A percentile compares a stretch with the other conserved stretches of the same genome.
Evolutionary conservation across 2,888 invertebrate genomes (phyloP).

Genomic region (Amblyteles armatorius): DNA sequence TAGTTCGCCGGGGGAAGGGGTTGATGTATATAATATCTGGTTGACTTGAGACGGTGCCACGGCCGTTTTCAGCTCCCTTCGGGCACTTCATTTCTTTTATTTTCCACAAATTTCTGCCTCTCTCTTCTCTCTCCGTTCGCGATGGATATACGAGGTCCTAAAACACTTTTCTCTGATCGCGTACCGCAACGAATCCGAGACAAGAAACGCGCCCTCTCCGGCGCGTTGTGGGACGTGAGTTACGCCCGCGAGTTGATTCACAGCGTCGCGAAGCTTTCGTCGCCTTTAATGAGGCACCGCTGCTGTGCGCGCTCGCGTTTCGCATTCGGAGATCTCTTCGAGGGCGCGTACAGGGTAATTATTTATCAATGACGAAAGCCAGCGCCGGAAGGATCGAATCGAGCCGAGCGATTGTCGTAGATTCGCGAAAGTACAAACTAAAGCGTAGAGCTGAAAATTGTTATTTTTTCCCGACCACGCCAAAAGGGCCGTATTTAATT

Average conservation of each 20-base stretch:
- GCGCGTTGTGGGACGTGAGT: conserved; percentile 25
- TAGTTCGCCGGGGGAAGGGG: background rate
- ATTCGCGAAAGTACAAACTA: background rate
- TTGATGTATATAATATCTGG: conserved; percentile 23
- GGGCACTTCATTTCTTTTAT: conserved; percentile 3
- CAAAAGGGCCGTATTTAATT: too few species aligned
- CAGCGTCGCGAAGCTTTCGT: conserved; percentile 70
- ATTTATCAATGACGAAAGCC: conserved; percentile 54
- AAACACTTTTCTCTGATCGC: conserved; percentile 72
- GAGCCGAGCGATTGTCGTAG: conserved; percentile 45
- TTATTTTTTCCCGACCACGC: too few species aligned
- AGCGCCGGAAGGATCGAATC: conserved; percentile 37
- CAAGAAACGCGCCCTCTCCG: conserved; percentile 4
- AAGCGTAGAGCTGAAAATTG: background rate
- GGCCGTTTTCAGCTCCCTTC: conserved; percentile 11
- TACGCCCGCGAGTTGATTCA: conserved; percentile 63
- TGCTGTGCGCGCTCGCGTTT: conserved; percentile 34
- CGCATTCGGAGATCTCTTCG: background rate
- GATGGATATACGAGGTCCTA: conserved; percentile 73
- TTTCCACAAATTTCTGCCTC: background rate
- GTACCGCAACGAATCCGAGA: conserved; percentile 46
- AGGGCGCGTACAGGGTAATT: conserved; percentile 15
- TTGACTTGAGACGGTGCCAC: conserved; percentile 18
- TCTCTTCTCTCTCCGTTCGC: background rate
- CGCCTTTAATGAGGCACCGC: conserved; percentile 76